Conservation (phyloP, 2,888 invertebrate genomes). For the Athetis lepigone region DNA sequence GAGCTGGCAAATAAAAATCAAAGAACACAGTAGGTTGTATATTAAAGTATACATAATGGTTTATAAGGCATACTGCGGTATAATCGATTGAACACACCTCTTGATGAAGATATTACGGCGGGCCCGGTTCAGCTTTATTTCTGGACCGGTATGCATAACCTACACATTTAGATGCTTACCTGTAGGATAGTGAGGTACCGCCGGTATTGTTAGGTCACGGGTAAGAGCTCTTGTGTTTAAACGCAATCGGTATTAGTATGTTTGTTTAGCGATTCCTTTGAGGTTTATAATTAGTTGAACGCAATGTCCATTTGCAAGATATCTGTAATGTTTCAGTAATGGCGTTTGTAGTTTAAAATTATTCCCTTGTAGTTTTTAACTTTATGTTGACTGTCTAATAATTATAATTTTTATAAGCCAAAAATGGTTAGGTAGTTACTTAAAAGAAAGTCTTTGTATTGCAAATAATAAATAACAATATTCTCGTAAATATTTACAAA, state of each 20-base stretch:
- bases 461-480: slow-evolving; percentile 3
- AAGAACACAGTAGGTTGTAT: slow-evolving; percentile 54
- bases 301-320: slow-evolving; percentile 25
- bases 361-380: no score
- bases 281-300: slow-evolving; percentile 48
- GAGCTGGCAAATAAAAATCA: slow-evolving; percentile 57
- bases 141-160: slow-evolving; percentile 75
- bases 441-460: no score
- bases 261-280: slow-evolving; percentile 55
- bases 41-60: slow-evolving; percentile 63
- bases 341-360: background rate
- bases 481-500: no score
- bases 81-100: slow-evolving; percentile 89
- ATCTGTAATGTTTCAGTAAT: slow-evolving; percentile 22
- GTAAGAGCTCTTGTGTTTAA: slow-evolving; percentile 53
- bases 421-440: no score
- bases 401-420: no score
- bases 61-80: slow-evolving; percentile 71
- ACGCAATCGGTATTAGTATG: slow-evolving; percentile 44
- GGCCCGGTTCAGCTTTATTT: slow-evolving; percentile 84
- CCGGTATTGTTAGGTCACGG: slow-evolving; percentile 60
- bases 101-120: slow-evolving; percentile 87
- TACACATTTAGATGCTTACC: slow-evolving; percentile 59
- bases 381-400: no score
- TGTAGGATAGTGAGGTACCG: slow-evolving; percentile 48